Conservation (phyloP, 2,113 vertebrate species). For the Turdus rufiventris region DNA sequence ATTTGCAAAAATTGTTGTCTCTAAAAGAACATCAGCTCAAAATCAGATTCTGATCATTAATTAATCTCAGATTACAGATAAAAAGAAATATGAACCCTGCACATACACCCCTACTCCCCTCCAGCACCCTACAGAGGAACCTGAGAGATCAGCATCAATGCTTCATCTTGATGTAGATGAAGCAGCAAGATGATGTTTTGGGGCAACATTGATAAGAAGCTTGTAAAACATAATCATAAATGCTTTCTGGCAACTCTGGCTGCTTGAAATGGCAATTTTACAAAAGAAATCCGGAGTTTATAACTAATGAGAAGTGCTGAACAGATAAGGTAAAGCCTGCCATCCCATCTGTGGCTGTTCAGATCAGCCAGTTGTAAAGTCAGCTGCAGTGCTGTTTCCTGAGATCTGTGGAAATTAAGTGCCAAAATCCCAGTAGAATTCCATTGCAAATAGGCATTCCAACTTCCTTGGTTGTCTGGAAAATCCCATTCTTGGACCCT, state of each 20-base stretch:
- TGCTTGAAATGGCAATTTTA: not conserved
- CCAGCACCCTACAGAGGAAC: not conserved
- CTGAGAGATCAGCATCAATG: not conserved
- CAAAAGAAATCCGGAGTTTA: not conserved
- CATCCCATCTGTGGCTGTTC: not conserved
- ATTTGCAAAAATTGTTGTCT: not conserved
- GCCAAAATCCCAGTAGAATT: not conserved
- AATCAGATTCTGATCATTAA: no score
- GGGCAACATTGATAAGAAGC: not conserved
- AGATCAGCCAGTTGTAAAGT: not conserved
- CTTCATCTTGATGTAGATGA: not conserved
- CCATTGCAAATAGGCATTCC: not conserved
- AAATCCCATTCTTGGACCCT: not conserved
- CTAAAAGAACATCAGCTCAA: not conserved
- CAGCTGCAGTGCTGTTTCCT: not conserved
- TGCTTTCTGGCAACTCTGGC: fast-evolving
- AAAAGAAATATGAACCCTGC: fast-evolving
- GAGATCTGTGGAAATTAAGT: not conserved
- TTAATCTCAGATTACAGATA: no score
- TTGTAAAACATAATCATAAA: not conserved
- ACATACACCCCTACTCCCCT: fast-evolving
- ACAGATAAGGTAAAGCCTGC: not conserved
- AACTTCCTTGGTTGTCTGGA: not conserved
- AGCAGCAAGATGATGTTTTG: not conserved
- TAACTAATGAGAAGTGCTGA: not conserved